A percentile compares a stretch with the other conserved stretches of the same genome.
These are phyloP conservation scores for Eublepharis macularius DNA, from an alignment of 2,113 vertebrate genomes.

Conservation along the genomic window DNA sequence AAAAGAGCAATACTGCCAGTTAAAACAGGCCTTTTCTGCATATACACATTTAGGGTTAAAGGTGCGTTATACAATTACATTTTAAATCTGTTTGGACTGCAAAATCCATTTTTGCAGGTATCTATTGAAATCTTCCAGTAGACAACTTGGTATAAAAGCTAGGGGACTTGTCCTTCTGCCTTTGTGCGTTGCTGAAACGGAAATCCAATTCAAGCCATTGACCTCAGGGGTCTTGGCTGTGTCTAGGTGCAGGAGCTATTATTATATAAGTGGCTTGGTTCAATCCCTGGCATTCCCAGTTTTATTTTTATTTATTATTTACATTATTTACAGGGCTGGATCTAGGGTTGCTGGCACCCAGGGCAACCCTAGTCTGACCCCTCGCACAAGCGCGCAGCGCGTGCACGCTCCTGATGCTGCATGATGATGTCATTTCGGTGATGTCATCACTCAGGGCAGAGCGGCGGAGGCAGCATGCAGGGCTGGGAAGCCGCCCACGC, in stretches of 20 bases:
- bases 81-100: constrained; percentile 20
- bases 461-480: too few relatives aligned
- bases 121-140: constrained; percentile 46
- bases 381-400: too few relatives aligned
- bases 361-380: too few relatives aligned
- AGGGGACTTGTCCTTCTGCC: not conserved
- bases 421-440: too few relatives aligned
- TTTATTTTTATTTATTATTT: too few relatives aligned
- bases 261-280: too few relatives aligned
- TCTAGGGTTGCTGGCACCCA: too few relatives aligned
- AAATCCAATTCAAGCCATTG: not conserved
- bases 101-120: constrained; percentile 44
- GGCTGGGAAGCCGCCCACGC: too few relatives aligned
- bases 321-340: too few relatives aligned
- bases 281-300: too few relatives aligned
- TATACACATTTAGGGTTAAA: constrained; percentile 16
- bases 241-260: not conserved
- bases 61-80: constrained; percentile 28
- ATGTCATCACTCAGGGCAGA: too few relatives aligned
- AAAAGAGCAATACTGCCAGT: not conserved
- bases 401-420: too few relatives aligned
- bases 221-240: not conserved
- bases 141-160: not conserved
- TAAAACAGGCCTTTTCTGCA: not conserved
- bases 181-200: not conserved